Conservation (phyloP, 1,140 invertebrate species). For the Drosophila melanogaster region Release_6_plus_ISO1_MT NC_004354.4:5278001-5278500, state of each 20-base stretch:
- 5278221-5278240: not conserved
- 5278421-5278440: constrained; percentile 26
- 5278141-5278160: constrained; percentile 77
- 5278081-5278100: constrained; percentile 25
- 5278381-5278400: constrained; percentile 46
- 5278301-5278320: constrained; percentile 80
- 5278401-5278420: constrained; percentile 66
- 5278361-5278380: constrained; percentile 35
- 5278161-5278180: constrained; percentile 37
- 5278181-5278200: not conserved
- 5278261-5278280: constrained; percentile 36
- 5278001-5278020: not conserved
- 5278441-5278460: not conserved
- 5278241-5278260: constrained; percentile 13
- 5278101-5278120: constrained; percentile 60
- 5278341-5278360: constrained; percentile 9
- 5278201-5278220: not conserved
- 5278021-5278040: not conserved
- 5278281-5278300: constrained; percentile 59
- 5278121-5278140: constrained; percentile 69
- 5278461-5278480: constrained; percentile 6
- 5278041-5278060: constrained; percentile 40
- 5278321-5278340: constrained; percentile 77
- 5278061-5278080: constrained; percentile 19
- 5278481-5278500: constrained; percentile 16